Base-by-base conservation (phyloP, 2,888 invertebrate genomes). In the Drosophila austrosaltans region DNA sequence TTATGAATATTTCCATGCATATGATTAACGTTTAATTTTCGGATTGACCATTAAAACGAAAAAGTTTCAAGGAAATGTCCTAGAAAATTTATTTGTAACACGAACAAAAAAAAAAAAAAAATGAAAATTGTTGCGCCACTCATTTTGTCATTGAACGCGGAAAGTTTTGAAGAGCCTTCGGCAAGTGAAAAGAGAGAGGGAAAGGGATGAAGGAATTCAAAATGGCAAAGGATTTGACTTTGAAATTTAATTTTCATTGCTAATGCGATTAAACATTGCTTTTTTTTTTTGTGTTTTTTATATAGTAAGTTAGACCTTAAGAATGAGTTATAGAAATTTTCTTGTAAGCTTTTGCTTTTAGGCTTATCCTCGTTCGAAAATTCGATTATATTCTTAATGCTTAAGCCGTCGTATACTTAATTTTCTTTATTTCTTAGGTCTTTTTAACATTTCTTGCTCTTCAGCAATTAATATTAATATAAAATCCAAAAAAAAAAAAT, bases 31-130 rank as follows among this genome's bases (percentile, higher is more conserved):
- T 32, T 20, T 57, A 10, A 39, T 40, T 20, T n/a, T 40, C 7
- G 3, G 22, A 20, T 22, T 71, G 78, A 70, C 66, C 65, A 63
- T 32, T 57, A 63, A 67, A 72, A 62, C 10, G 10, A 40, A 60
- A 6, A 6, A 62, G 44, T 53, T 66, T 68, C 68, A 77, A 72
- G 77, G 66, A 76, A 73, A 68, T 59, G 61, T 72, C 58, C 68
- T 61, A 28, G 6, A 32, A 57, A 61, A 58, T 20, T 58, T 54
- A 69, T 44, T 60, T 28, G 48, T 2, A 56, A 25, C 66, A 64
- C 42, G 59, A 68, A 67, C 63, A 64, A 64, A 30, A 20, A 16
- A 16, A 16, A 16, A 16, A 16, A 16, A 16, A 16, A 16, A 16
- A 16, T 16, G 16, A 16, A 16, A 57, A 22, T 54, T 30, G 53